These are phyloP conservation scores for Lasioglossum marginatum DNA, from an alignment of 2,888 invertebrate species.

Conservation along the genomic window DNA sequence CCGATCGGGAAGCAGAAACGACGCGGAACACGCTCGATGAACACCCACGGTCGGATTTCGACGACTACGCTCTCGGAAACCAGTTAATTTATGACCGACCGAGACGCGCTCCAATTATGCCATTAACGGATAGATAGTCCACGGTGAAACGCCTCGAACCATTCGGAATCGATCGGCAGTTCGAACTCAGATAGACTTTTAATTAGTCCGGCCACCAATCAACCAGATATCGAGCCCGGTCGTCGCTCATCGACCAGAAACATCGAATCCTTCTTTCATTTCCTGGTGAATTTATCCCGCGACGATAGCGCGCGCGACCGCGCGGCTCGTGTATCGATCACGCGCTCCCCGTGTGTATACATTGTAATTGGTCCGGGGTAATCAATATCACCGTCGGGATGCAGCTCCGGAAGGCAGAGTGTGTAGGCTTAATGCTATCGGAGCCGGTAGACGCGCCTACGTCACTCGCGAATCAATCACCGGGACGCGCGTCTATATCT, in stretches of 20 bases:
- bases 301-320: conserved; percentile 47
- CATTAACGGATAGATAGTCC: conserved; percentile 67
- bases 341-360: conserved; percentile 30
- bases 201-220: conserved; percentile 57
- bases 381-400: conserved; percentile 56
- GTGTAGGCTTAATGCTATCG: conserved; percentile 44
- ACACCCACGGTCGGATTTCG: conserved; percentile 15
- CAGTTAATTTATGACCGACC: conserved; percentile 72
- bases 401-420: conserved; percentile 32
- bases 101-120: conserved; percentile 62
- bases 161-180: conserved; percentile 10
- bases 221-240: conserved; percentile 18
- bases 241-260: conserved; percentile 13
- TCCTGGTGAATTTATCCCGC: conserved; percentile 48
- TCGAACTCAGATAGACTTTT: conserved; percentile 50
- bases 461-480: conserved; percentile 48
- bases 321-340: conserved; percentile 44
- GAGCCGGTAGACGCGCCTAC: conserved; percentile 36
- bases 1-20: conserved; percentile 13
- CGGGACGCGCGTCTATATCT: conserved; percentile 36
- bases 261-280: conserved; percentile 28
- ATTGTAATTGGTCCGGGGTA: conserved; percentile 60
- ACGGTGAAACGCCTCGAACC: conserved; percentile 41
- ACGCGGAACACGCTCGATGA: conserved; percentile 1
- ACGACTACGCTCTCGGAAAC: conserved; percentile 42